These are phyloP conservation scores for Serinus canaria DNA, from an alignment of 2,113 vertebrate species.

Conservation along the genomic window DNA sequence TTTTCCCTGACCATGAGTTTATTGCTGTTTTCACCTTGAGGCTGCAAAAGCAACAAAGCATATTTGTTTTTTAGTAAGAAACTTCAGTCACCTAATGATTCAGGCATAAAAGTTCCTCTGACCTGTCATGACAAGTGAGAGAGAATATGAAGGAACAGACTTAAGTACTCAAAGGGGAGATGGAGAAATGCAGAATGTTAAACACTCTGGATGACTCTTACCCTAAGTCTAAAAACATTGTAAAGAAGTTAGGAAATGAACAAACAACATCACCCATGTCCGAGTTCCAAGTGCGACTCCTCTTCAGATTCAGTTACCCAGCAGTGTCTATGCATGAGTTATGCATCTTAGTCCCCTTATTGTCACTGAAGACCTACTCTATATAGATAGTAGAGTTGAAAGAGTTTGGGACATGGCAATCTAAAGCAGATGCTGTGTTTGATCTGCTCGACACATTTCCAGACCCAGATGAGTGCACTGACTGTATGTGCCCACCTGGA, in stretches of 20 bases:
- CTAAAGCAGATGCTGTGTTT: background rate
- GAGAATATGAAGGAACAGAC: background rate
- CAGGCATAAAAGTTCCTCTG: background rate
- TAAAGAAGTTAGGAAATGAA: background rate
- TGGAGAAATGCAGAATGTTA: background rate
- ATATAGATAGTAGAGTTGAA: background rate
- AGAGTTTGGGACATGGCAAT: background rate
- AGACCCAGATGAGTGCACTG: background rate
- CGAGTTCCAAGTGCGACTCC: background rate
- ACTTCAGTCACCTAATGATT: background rate
- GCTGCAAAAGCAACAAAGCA: background rate
- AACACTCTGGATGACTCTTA: background rate
- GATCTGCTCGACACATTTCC: background rate
- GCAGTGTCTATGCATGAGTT: background rate
- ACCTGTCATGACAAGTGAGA: background rate
- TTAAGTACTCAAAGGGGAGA: background rate
- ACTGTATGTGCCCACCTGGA: background rate
- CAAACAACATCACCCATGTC: background rate
- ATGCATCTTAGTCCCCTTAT: background rate
- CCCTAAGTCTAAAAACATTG: background rate
- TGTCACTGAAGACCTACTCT: background rate
- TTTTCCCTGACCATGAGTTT: background rate
- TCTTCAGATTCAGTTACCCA: background rate
- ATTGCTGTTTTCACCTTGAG: background rate
- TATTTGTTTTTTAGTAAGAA: background rate